phyloP scores from a whole-genome alignment of 2,113 vertebrate species.

The Etheostoma cragini region DNA sequence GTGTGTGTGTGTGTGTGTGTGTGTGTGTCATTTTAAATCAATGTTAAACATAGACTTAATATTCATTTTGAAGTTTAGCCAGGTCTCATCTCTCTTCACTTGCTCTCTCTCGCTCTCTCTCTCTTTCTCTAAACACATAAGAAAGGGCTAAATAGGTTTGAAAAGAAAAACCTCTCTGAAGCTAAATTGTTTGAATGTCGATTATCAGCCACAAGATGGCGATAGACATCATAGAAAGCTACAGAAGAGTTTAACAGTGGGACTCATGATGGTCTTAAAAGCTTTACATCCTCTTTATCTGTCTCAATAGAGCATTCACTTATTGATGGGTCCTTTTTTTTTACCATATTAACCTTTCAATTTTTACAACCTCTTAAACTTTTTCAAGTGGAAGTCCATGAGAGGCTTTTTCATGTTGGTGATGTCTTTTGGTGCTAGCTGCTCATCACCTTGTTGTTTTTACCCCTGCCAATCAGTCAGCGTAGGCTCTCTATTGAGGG shows the following conservation, averaged over 20 bases:
- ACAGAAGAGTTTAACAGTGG: not conserved
- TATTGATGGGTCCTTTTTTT: not conserved
- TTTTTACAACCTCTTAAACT: not conserved
- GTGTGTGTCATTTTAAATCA: too few species aligned
- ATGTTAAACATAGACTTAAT: not conserved
- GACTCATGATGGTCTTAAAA: not conserved
- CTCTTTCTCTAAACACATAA: not conserved
- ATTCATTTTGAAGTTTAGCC: too few species aligned
- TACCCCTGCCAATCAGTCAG: not conserved
- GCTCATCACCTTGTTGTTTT: not conserved
- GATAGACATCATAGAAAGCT: not conserved
- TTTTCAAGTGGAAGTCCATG: not conserved
- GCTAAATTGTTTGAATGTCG: not conserved
- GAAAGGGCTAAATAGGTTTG: not conserved
- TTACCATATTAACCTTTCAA: not conserved
- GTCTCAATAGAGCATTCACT: not conserved
- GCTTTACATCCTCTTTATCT: not conserved
- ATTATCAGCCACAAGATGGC: constrained; percentile 54
- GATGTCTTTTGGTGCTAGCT: not conserved
- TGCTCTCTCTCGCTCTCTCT: too few species aligned
- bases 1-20: too few species aligned
- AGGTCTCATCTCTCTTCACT: too few species aligned
- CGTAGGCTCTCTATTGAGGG: not conserved
- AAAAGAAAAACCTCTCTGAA: not conserved
- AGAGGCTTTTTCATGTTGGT: not conserved